phyloP scores from a whole-genome alignment of 2,888 invertebrate species.

The Anagyrus pseudococci region DNA sequence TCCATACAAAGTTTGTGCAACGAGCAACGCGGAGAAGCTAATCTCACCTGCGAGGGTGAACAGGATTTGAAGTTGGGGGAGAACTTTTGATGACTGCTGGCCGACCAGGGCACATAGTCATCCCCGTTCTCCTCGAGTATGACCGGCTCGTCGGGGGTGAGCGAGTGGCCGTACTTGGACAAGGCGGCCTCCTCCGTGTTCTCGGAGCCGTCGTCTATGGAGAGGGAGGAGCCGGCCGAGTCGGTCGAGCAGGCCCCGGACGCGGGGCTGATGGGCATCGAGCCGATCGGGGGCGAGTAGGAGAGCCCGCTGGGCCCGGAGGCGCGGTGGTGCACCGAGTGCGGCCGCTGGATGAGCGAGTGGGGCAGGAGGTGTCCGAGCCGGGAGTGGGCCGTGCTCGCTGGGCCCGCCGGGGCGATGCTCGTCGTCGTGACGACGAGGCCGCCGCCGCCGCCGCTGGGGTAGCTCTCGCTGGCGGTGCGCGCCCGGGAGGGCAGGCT shows the following conservation, averaged over 20 bases:
- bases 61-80: slow-evolving; percentile 62
- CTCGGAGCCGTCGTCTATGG: slow-evolving; percentile 70
- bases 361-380: slow-evolving; percentile 49
- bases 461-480: slow-evolving; percentile 69
- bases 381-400: neutral
- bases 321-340: slow-evolving; percentile 61
- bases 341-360: slow-evolving; percentile 61
- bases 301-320: slow-evolving; percentile 46
- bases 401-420: neutral
- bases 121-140: slow-evolving; percentile 72
- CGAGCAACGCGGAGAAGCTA: neutral
- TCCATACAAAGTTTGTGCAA: neutral
- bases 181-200: slow-evolving; percentile 53
- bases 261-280: slow-evolving; percentile 69
- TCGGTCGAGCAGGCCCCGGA: slow-evolving; percentile 70
- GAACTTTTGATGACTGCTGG: slow-evolving; percentile 53
- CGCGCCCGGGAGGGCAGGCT: slow-evolving; percentile 81
- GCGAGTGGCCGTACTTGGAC: slow-evolving; percentile 64
- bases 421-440: neutral
- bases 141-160: slow-evolving; percentile 69
- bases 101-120: slow-evolving; percentile 62
- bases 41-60: slow-evolving; percentile 61
- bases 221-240: slow-evolving; percentile 73
- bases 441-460: neutral
- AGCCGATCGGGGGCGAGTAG: slow-evolving; percentile 65